A percentile compares a stretch with the other conserved stretches of the same genome.
Conservation (phyloP, 1,140 invertebrate species). For the Drosophila kepulauana region DNA sequence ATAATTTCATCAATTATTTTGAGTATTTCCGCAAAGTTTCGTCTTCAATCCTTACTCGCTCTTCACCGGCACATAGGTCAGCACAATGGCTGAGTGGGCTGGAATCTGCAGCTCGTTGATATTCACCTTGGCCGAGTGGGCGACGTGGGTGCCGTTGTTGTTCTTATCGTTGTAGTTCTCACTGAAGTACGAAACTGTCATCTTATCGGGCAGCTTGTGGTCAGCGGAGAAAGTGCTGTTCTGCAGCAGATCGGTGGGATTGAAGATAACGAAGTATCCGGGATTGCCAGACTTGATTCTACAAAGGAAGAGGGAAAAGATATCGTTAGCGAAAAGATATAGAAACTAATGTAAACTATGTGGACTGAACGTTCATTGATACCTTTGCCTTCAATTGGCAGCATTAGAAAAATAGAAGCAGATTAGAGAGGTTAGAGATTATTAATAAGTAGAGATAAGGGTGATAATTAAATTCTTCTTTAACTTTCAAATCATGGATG, state of each 20-base stretch:
- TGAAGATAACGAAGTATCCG: constrained; percentile 88
- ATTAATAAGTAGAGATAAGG: not conserved
- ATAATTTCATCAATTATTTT: constrained; percentile 1
- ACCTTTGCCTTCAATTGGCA: constrained; percentile 36
- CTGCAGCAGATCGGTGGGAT: constrained; percentile 86
- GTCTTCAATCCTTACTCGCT: constrained; percentile 44
- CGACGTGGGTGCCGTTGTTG: constrained; percentile 82
- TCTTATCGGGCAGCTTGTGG: constrained; percentile 86
- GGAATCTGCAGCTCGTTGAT: constrained; percentile 78
- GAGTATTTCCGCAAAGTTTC: not conserved
- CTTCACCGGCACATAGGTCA: constrained; percentile 85
- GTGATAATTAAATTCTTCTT: no score
- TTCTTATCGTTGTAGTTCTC: constrained; percentile 85
- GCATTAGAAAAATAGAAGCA: constrained; percentile 1
- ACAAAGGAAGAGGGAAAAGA: not conserved
- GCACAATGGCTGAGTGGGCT: constrained; percentile 85
- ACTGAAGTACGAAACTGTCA: constrained; percentile 87
- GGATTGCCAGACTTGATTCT: constrained; percentile 90
- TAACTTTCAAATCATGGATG: no score
- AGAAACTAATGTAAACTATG: not conserved
- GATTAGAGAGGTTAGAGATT: constrained; percentile 9
- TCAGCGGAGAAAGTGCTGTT: constrained; percentile 85
- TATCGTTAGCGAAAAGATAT: not conserved
- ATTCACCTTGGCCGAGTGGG: constrained; percentile 50
- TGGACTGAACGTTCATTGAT: not conserved